Evolutionary conservation across 2,888 invertebrate genomes (phyloP), one percentile per base, ranked within the genome.

Genomic region (Eristalis arbustorum): DNA sequence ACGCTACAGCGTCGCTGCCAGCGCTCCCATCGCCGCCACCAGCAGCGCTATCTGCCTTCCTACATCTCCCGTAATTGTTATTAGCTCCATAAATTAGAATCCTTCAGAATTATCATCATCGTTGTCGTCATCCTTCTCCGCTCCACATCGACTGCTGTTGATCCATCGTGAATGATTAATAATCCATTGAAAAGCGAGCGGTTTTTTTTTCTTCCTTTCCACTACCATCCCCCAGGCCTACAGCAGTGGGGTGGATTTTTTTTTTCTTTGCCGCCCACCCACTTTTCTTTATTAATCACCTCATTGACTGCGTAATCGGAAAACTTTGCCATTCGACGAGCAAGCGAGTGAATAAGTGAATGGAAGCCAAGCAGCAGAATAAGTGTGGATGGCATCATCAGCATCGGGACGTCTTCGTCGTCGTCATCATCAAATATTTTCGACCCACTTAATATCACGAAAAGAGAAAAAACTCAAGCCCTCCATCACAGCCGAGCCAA

Each of bases 281-380:
- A 28, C 22, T 74, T 67, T 83, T 42, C 71, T 78, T 87, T 87
- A 87, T 87, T 87, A 87, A 87, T 87, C 87, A 87, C 87, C 85
- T 87, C 82, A 87, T 87, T 87, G 87, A 87, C 87, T 87, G 78
- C 87, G 83, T 87, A 87, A 87, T 87, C 87, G 87, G 79, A 75
- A 87, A 87, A 87, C 83, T 87, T 87, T 87, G 74, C 69, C 42
- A 81, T 80, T 80, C 80, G 63, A 49, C 25, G 61, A 75, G 56
- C 73, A 85, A 85, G 77, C 62, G 72, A 82, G 77, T 82, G 85
- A 72, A 64, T 72, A 66, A 68, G 68, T 57, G 68, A 79, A 67
- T 73, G 40, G 69, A 56, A 72, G 72, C 42, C 71, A 63, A 69
- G 81, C 61, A 22, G 34, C 49, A 75, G 74, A 82, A 67, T 64